Evolutionary conservation across 2,113 vertebrate species (phyloP).

Genomic region (Dasypus novemcinctus): DNA sequence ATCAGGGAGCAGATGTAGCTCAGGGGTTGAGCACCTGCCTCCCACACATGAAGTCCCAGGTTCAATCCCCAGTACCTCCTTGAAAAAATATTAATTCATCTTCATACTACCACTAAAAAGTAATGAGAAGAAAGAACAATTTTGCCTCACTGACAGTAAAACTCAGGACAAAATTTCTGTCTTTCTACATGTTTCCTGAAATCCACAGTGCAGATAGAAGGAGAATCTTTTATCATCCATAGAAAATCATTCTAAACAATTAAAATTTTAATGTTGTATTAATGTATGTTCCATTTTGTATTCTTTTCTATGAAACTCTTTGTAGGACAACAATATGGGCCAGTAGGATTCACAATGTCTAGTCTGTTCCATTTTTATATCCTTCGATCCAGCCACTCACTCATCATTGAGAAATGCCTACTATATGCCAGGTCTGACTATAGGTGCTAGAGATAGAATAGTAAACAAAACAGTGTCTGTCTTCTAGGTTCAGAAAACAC

Average conservation of each 20-base stretch:
- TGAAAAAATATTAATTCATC: not conserved
- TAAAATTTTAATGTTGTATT: not conserved
- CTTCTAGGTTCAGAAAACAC: not conserved
- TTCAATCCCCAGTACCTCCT: too few species aligned
- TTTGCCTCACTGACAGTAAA: constrained; percentile 45
- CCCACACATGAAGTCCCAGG: too few species aligned
- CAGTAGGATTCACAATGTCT: not conserved
- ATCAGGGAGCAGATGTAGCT: not conserved
- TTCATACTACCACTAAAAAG: not conserved
- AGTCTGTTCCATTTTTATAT: constrained; percentile 7
- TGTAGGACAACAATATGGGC: not conserved
- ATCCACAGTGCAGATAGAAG: not conserved
- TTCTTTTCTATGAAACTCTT: not conserved
- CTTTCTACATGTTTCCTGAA: constrained; percentile 37
- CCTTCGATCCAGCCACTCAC: not conserved
- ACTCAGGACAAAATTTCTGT: not conserved
- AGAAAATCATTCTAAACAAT: constrained; percentile 6
- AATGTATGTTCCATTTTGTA: not conserved
- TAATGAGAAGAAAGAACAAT: constrained; percentile 5
- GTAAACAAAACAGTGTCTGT: not conserved
- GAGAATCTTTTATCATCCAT: not conserved
- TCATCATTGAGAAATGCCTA: not conserved
- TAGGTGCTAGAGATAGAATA: not conserved
- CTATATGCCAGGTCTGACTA: not conserved
- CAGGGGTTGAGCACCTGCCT: too few species aligned